These are phyloP conservation scores for Tupaia chinensis DNA, from an alignment of 2,113 vertebrate genomes.

Conservation along the genomic window DNA sequence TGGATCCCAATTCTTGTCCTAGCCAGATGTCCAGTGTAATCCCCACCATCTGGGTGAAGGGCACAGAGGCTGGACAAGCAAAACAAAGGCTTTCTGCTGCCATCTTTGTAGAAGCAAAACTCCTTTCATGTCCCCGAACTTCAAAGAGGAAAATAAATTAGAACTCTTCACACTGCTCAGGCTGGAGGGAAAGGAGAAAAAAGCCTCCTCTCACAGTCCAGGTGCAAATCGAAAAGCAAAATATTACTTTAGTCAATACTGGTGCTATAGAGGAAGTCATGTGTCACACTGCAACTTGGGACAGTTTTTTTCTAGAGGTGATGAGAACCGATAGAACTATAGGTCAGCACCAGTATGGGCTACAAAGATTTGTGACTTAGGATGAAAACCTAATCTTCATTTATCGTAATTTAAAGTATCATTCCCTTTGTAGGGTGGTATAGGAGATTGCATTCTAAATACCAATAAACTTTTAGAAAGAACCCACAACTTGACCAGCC, in stretches of 20 bases:
- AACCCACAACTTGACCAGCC: neutral
- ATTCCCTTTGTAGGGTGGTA: neutral
- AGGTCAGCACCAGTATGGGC: neutral
- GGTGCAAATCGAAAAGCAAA: neutral
- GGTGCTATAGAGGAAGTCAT: neutral
- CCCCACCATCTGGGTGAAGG: neutral
- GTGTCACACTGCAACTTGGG: neutral
- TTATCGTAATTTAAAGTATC: conserved; percentile 43
- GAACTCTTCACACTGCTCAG: neutral
- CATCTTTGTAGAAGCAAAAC: neutral
- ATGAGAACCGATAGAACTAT: neutral
- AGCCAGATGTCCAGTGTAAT: neutral
- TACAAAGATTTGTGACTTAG: neutral
- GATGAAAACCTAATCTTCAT: conserved; percentile 44
- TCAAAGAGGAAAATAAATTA: neutral
- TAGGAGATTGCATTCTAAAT: neutral
- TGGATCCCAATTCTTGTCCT: neutral
- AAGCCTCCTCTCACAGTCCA: neutral
- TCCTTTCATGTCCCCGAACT: neutral
- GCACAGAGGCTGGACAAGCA: rapidly evolving
- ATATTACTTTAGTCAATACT: conserved; percentile 26
- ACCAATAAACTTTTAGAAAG: conserved; percentile 19
- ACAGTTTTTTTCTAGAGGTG: conserved; percentile 35
- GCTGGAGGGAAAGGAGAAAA: neutral
- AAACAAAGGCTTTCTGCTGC: neutral